Evolutionary conservation across 2,888 invertebrate genomes (phyloP).

Genomic region (Drosophila anomelani): DNA sequence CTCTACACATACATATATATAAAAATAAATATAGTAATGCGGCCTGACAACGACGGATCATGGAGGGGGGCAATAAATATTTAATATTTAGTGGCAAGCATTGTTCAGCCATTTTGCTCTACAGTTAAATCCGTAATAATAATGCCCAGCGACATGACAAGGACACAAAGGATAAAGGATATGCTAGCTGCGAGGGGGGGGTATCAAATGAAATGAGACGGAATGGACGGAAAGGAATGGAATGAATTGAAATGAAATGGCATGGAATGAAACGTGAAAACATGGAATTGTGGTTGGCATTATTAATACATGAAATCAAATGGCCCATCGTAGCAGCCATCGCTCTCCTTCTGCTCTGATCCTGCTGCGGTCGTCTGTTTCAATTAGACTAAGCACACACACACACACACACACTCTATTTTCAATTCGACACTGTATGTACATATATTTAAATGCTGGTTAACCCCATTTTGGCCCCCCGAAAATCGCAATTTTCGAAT

Average conservation of each 20-base stretch:
- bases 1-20: background rate
- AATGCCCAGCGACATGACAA: constrained; percentile 56
- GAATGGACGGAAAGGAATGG: constrained; percentile 70
- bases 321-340: background rate
- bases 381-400: constrained; percentile 61
- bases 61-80: constrained; percentile 56
- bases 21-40: constrained; percentile 17
- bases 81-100: constrained; percentile 67
- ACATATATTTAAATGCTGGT: constrained; percentile 31
- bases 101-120: constrained; percentile 41
- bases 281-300: constrained; percentile 21
- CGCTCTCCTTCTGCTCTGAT: constrained; percentile 13
- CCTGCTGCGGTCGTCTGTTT: constrained; percentile 62
- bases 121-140: constrained; percentile 48
- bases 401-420: background rate
- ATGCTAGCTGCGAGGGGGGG: background rate
- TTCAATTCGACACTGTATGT: background rate
- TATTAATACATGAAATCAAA: constrained; percentile 13
- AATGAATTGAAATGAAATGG: constrained; percentile 61
- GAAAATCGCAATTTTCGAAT: constrained; percentile 28
- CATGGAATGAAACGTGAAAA: constrained; percentile 19
- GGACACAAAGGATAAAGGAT: constrained; percentile 36
- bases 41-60: constrained; percentile 19
- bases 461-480: constrained; percentile 9
- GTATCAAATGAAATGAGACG: constrained; percentile 65